Base-by-base conservation (phyloP, 2,113 vertebrate species). In the Thymallus thymallus region DNA sequence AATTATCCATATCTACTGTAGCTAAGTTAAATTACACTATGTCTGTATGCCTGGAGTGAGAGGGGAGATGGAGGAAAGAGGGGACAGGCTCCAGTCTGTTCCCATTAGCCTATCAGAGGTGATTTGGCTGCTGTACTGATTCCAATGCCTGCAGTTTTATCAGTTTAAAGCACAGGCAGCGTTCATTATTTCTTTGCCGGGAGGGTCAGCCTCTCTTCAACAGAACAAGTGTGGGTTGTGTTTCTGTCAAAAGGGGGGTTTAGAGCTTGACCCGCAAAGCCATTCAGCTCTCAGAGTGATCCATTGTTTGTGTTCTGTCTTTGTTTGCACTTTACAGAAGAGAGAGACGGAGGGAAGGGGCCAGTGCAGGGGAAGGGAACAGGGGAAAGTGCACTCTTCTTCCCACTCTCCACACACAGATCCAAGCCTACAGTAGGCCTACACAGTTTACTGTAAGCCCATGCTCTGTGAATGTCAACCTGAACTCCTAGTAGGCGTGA, bases 221-320 rank as follows among this genome's bases (percentile, higher is more conserved):
- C 80, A 91, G 92, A 93, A 93, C 92, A 94, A 94, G 91, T 90
- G 89, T 88, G 90, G 86, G 85, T 90, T 92, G 89, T 91, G 87
- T 93, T 90, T 87, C 88, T 92, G 84, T 93, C 90, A 90, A 83
- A 85, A 85, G 83, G 90, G 87, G 82, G 83, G 74, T 29, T 91
- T 90, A 92, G 87, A 92, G 91, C 91, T 92, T 94, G 87, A 94
- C 91, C 89, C 80, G 85, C 83, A 80, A 91, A 91, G 86, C 80
- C 88, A 90, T 93, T 92, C 86, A 91, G 87, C 90, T 89, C 83
- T 89, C 79, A 91, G 92, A 92, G 85, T 91, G 86, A 77, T 83
- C 76, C 88, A 90, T 92, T 91, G 91, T 93, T 92, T 91, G 87
- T 91, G 86, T 86, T 86, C 69, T 92, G 88, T 92, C 90, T 91